Base-by-base conservation (phyloP, 2,113 vertebrate species). In the Datnioides undecimradiatus region DNA sequence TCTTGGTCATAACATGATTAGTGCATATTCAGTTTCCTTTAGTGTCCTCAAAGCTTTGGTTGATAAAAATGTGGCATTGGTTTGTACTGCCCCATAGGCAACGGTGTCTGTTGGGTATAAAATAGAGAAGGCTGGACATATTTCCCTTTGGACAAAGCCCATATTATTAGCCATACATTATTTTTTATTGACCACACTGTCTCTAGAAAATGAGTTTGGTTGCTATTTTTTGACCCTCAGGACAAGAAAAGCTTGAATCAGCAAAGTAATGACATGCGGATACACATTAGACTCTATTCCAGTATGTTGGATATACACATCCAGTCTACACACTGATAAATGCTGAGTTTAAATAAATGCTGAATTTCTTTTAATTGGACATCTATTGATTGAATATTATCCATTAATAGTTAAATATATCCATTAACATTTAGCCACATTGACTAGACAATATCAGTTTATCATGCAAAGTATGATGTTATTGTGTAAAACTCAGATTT, bases 81-180 rank as follows among this genome's bases (percentile, higher is more conserved):
- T 46, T 78, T 41, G 11, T 49, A 1, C 14, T 67, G 49, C 4
- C 0, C 12, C 9, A 8, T 12, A 63, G 41, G 43, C 38, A n/a
- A 1, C 49, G 27, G 29, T 58, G 29, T 54, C 68, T 78, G 51
- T 48, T 21, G 38, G 40, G 38, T 75, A 29, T 31, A 64, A 45
- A 40, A 49, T 17, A 41, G 38, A 77, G 40, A 83, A 62, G 43
- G 48, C 62, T 13, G 33, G 45, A 45, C 36, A 13, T 88, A 86
- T 84, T 90, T 88, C 86, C 82, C 82, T 46, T 59, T 76, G 85
- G 90, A 79, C 23, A 8, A 0, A 38, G 7, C 19, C 51, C 74
- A 82, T n/a, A 76, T 76, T 83, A 65, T 83, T 21, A 46, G 75
- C 68, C 54, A 80, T 88, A 51, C 19, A 66, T 71, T 14, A 4